These are phyloP conservation scores for Rhopalosiphum padi DNA, from an alignment of 1,140 invertebrate species.

Conservation along the genomic window DNA sequence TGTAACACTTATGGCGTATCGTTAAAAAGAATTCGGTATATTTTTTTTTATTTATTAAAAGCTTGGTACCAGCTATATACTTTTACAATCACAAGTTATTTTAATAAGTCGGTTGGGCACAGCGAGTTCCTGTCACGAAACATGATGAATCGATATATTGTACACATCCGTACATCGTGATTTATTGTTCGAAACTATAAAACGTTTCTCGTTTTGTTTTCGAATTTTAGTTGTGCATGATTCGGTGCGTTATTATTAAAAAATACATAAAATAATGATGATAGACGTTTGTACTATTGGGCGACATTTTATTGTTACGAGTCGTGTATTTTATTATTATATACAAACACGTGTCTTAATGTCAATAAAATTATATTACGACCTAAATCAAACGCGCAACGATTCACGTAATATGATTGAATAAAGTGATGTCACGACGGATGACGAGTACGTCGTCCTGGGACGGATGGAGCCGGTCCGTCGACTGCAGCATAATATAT, in stretches of 20 bases:
- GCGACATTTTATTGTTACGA: background rate
- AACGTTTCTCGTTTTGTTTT: background rate
- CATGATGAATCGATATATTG: background rate
- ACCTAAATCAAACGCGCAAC: background rate
- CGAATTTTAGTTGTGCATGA: background rate
- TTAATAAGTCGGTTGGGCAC: no score
- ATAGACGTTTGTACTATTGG: background rate
- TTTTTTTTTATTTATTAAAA: no score
- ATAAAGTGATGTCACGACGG: background rate
- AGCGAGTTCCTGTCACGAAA: no score
- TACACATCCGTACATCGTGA: background rate
- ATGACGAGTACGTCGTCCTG: background rate
- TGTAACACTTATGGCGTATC: no score
- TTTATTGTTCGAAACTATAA: background rate
- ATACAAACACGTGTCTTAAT: background rate
- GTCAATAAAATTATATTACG: background rate
- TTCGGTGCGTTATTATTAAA: background rate
- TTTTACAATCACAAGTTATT: no score
- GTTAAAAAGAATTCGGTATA: no score
- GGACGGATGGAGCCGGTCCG: no score
- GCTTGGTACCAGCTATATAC: no score
- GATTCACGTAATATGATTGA: background rate
- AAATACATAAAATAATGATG: background rate
- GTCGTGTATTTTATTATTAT: background rate
- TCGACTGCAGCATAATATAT: background rate